Conservation (phyloP, 2,113 vertebrate species). For the Otolemur garnettii region DNA sequence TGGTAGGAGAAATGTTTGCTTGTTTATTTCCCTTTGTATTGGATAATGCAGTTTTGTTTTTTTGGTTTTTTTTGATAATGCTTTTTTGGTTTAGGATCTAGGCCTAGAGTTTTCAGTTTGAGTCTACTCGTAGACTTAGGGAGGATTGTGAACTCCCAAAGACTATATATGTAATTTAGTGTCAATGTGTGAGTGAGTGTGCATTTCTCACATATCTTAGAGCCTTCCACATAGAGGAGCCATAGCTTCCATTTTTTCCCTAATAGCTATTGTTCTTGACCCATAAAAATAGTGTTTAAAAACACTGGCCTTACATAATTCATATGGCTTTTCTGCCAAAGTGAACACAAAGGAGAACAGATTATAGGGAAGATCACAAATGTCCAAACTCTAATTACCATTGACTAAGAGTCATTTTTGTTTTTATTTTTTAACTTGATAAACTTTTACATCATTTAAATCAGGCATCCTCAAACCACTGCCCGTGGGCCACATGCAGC, state of each 20-base stretch:
- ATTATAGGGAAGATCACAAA: not conserved
- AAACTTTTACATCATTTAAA: slow-evolving; percentile 28
- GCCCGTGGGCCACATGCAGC: too few relatives aligned
- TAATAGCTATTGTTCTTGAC: not conserved
- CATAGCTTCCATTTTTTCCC: not conserved
- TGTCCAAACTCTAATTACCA: not conserved
- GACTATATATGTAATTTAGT: not conserved
- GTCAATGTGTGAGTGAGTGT: not conserved
- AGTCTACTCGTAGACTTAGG: not conserved
- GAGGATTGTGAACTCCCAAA: not conserved
- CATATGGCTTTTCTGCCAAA: not conserved
- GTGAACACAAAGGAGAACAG: not conserved
- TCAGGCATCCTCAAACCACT: too few relatives aligned
- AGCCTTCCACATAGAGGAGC: not conserved
- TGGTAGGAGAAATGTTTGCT: not conserved
- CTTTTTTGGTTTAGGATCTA: not conserved
- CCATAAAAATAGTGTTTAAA: not conserved
- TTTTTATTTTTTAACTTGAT: slow-evolving; percentile 45
- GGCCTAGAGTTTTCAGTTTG: not conserved
- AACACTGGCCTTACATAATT: not conserved
- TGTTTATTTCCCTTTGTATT: slow-evolving; percentile 52
- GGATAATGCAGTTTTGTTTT: not conserved
- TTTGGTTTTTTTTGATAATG: too few relatives aligned
- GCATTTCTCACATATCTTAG: not conserved
- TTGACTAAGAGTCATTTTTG: not conserved